Evolutionary conservation across 2,113 vertebrate species (phyloP).

Genomic region (Calidris pygmaea): DNA sequence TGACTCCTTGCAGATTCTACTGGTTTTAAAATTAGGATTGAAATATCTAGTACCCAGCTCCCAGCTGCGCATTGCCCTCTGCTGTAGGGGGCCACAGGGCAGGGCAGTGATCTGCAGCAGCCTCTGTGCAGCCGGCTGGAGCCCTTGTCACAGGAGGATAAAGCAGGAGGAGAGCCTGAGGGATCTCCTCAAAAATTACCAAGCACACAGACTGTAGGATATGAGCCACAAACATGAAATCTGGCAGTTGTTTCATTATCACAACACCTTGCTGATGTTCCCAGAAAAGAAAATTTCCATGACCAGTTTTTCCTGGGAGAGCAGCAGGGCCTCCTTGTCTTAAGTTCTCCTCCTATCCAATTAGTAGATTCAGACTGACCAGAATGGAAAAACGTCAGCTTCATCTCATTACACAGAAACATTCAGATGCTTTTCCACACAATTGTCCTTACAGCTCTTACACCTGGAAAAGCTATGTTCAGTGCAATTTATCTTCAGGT

Average conservation of each 20-base stretch:
- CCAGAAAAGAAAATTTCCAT: background rate
- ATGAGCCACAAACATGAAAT: background rate
- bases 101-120: background rate
- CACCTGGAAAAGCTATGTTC: background rate
- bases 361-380: background rate
- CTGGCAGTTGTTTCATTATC: background rate
- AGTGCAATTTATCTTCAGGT: background rate
- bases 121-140: background rate
- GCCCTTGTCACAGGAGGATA: rapidly evolving
- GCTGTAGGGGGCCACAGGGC: background rate
- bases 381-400: background rate
- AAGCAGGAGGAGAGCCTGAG: background rate
- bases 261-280: background rate
- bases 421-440: background rate
- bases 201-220: background rate
- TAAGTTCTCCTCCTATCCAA: background rate
- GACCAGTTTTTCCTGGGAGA: background rate
- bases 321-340: background rate
- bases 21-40: background rate
- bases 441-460: background rate
- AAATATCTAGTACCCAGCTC: background rate
- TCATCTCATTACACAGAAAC: background rate
- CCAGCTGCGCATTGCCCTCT: background rate
- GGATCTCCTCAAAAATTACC: background rate
- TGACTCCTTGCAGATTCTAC: background rate